Evolutionary conservation across 2,888 invertebrate genomes (phyloP).

Genomic region (Ophion obscuratus): DNA sequence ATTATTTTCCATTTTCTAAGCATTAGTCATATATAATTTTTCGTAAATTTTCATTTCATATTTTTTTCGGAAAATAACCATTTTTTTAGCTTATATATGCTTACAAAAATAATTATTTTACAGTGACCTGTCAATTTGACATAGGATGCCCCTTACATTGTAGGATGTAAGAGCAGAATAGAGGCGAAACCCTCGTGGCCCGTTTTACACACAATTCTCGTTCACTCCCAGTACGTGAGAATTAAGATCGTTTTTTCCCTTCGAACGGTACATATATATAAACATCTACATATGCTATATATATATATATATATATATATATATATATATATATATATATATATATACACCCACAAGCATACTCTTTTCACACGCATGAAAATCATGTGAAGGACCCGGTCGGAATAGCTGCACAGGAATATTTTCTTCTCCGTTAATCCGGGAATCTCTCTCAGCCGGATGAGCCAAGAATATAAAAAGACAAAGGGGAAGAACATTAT

Average conservation of each 20-base stretch:
- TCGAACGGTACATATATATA: conserved; percentile 43
- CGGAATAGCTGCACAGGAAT: conserved; percentile 44
- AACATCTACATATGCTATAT: neutral
- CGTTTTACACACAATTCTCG: conserved; percentile 58
- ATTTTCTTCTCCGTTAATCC: conserved; percentile 49
- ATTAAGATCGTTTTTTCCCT: conserved; percentile 47
- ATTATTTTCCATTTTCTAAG: no score
- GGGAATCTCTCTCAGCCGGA: conserved; percentile 32
- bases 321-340: neutral
- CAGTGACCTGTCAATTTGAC: neutral
- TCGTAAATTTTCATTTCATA: no score
- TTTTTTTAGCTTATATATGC: no score
- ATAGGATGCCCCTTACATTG: conserved; percentile 12
- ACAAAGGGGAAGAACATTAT: conserved; percentile 31
- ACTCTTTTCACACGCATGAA: conserved; percentile 12
- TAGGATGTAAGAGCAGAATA: neutral
- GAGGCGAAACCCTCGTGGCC: conserved; percentile 40
- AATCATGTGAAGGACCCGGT: conserved; percentile 14
- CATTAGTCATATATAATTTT: no score
- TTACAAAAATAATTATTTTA: no score
- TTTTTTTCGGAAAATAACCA: no score
- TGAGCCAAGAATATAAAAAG: conserved; percentile 19
- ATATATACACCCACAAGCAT: neutral
- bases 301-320: neutral
- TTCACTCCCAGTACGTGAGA: conserved; percentile 47